Percentiles rank a stretch among this genome's conserved stretches.
phyloP scores from a whole-genome alignment of 2,113 vertebrate genomes.

The Pelodiscus sinensis region DNA sequence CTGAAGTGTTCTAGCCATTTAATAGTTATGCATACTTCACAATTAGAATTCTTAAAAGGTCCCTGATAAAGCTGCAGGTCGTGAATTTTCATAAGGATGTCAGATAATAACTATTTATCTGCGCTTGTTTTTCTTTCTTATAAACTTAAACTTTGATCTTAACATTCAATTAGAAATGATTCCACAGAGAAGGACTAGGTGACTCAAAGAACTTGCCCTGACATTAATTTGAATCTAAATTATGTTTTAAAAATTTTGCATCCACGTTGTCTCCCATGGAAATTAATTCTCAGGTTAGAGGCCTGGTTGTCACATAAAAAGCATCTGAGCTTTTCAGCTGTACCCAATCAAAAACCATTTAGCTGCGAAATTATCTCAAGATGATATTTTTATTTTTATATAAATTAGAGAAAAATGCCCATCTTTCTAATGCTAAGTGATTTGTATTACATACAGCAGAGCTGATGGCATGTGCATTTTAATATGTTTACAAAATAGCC shows the following conservation, averaged over 20 bases:
- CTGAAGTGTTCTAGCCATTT: conserved; percentile 76
- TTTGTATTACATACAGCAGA: background rate
- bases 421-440: conserved; percentile 14
- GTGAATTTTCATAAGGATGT: conserved; percentile 85
- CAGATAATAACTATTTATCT: conserved; percentile 87
- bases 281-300: conserved; percentile 59
- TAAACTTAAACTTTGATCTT: conserved; percentile 88
- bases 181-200: conserved; percentile 75
- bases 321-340: conserved; percentile 1
- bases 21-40: conserved; percentile 83
- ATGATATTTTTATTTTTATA: conserved; percentile 44
- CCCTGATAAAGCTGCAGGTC: conserved; percentile 79
- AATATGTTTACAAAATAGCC: background rate
- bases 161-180: conserved; percentile 85
- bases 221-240: conserved; percentile 66
- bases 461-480: background rate
- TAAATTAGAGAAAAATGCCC: background rate
- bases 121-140: conserved; percentile 87
- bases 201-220: conserved; percentile 64
- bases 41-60: conserved; percentile 84
- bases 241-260: conserved; percentile 59
- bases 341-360: background rate
- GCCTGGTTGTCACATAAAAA: conserved; percentile 37
- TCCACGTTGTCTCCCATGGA: conserved; percentile 38
- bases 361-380: conserved; percentile 40